phyloP scores from a whole-genome alignment of 2,888 invertebrate genomes.

The Diogma glabrata region DNA sequence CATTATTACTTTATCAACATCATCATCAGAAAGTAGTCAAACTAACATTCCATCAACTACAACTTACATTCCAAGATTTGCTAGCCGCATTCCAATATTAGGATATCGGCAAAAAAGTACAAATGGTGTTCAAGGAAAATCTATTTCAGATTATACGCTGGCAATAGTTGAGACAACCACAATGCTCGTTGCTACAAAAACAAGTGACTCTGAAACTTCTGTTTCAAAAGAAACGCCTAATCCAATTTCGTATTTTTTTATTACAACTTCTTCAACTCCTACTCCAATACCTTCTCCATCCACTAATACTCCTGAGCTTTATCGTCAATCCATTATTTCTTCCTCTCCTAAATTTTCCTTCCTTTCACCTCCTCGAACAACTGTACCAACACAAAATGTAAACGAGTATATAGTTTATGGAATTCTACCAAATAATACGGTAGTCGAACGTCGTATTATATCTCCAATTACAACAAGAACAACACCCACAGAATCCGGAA shows the following conservation, averaged over 20 bases:
- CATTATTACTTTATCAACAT: too few species aligned
- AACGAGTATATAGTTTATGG: conserved; percentile 65
- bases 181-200: conserved; percentile 9
- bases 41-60: conserved; percentile 19
- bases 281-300: not conserved
- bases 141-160: conserved; percentile 15
- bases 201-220: conserved; percentile 44
- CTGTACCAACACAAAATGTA: conserved; percentile 43
- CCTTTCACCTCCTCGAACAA: conserved; percentile 16
- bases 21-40: conserved; percentile 13
- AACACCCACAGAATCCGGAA: conserved; percentile 43
- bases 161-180: conserved; percentile 15
- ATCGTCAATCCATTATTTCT: not conserved
- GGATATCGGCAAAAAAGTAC: not conserved
- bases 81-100: conserved; percentile 20
- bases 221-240: not conserved
- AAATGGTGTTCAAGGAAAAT: not conserved
- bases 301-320: not conserved
- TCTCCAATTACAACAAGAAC: conserved; percentile 39
- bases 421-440: conserved; percentile 66
- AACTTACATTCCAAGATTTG: conserved; percentile 18
- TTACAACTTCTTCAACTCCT: not conserved
- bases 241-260: not conserved
- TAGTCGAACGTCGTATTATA: conserved; percentile 66
- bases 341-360: not conserved